Conservation (phyloP, 2,797 vertebrate genomes). For the Decapterus maruadsi region DNA sequence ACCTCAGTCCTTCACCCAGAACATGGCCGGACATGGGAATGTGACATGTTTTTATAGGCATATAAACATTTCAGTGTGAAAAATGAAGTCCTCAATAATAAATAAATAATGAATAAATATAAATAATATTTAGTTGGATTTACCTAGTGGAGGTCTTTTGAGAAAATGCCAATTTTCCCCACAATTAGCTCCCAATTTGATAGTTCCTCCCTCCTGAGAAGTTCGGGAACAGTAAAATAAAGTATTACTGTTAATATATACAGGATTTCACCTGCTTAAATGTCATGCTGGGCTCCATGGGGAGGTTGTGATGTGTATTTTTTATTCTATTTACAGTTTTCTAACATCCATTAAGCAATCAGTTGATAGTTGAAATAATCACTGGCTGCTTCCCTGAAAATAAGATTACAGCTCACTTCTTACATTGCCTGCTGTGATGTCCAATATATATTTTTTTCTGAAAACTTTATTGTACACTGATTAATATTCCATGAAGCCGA, state of each 20-base stretch:
- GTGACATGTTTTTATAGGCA: background rate
- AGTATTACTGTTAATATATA: background rate
- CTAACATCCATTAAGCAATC: background rate
- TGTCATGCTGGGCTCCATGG: background rate
- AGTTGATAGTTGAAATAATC: background rate
- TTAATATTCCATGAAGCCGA: constrained; percentile 53
- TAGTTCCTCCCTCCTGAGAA: background rate
- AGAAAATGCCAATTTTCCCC: background rate
- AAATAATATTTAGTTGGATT: background rate
- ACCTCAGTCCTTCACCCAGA: too few relatives aligned
- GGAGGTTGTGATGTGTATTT: background rate
- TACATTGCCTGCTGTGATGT: background rate
- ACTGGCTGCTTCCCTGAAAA: background rate
- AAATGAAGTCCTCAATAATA: background rate
- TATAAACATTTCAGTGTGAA: background rate
- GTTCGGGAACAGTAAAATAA: background rate
- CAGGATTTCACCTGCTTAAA: background rate
- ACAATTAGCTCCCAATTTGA: constrained; percentile 6
- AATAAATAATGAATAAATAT: background rate
- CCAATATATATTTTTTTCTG: background rate
- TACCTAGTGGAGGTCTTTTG: background rate
- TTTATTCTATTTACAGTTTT: background rate
- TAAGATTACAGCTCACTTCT: background rate
- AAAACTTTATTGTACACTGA: constrained; percentile 12
- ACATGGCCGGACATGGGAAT: background rate